phyloP scores from a whole-genome alignment of 2,797 vertebrate species.

The Neosilurus hyrtlii region DNA sequence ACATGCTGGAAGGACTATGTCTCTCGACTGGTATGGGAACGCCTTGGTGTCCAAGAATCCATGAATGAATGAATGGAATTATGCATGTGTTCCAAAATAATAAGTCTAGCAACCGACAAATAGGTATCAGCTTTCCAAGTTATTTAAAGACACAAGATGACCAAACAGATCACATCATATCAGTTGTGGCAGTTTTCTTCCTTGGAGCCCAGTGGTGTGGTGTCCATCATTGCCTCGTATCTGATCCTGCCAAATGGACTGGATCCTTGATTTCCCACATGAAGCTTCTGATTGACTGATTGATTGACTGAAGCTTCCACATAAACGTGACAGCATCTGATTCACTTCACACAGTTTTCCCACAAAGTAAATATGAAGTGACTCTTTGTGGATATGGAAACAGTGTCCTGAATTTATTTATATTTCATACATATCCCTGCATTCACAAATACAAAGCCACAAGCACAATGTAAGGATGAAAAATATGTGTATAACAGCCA shows the following conservation, averaged over 20 bases:
- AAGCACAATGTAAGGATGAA: slow-evolving; percentile 45
- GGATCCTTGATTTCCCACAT: background rate
- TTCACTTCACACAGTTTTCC: background rate
- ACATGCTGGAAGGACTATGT: no score
- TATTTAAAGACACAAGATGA: background rate
- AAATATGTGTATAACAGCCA: slow-evolving; percentile 60
- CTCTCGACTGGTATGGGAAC: no score
- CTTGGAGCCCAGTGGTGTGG: slow-evolving; percentile 48
- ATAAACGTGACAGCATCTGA: background rate
- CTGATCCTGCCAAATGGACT: slow-evolving; percentile 46
- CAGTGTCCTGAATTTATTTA: slow-evolving; percentile 22
- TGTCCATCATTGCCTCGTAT: slow-evolving; percentile 58
- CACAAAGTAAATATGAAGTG: slow-evolving; percentile 19
- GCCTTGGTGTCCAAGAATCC: no score
- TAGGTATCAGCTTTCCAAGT: background rate
- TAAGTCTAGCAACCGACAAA: background rate
- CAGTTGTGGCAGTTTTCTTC: slow-evolving; percentile 1
- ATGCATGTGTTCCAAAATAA: background rate
- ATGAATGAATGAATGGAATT: no score
- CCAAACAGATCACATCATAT: background rate
- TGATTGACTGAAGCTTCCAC: background rate
- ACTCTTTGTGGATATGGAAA: slow-evolving; percentile 31
- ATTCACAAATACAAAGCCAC: slow-evolving; percentile 22
- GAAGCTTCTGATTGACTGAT: slow-evolving; percentile 4
- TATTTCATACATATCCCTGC: slow-evolving; percentile 23